Percentiles rank a stretch among this genome's conserved stretches.
Evolutionary conservation across 2,797 vertebrate species (phyloP).

Genomic region (Hylomyscus alleni): DNA sequence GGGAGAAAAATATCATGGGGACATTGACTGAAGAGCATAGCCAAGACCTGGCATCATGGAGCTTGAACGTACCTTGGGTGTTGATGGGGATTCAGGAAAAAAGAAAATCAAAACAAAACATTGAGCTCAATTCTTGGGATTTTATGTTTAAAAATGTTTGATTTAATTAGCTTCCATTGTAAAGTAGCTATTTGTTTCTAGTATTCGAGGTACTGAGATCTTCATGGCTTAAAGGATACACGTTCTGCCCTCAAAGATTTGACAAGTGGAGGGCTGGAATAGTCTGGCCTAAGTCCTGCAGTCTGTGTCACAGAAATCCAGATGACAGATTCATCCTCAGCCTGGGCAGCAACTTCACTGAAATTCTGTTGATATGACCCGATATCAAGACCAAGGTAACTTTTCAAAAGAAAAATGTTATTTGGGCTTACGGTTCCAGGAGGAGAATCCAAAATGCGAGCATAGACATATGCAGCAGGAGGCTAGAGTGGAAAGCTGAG

Average conservation of each 20-base stretch:
- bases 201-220: not conserved
- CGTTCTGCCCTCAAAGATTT: not conserved
- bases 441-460: not conserved
- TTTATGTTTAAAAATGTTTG: not conserved
- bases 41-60: not conserved
- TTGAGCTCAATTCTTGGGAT: not conserved
- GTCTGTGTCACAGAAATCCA: not conserved
- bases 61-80: not conserved
- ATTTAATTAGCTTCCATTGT: slow-evolving; percentile 8
- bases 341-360: not conserved
- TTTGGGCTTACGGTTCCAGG: not conserved
- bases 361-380: not conserved
- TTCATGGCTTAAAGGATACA: not conserved
- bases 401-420: not conserved
- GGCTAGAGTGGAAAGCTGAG: not conserved
- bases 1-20: not conserved
- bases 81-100: not conserved
- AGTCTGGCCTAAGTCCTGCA: not conserved
- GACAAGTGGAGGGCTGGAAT: not conserved
- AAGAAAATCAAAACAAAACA: not conserved
- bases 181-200: not conserved
- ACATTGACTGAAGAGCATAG: not conserved
- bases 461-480: too few relatives aligned
- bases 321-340: not conserved
- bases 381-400: not conserved